phyloP scores from a whole-genome alignment of 1,140 invertebrate genomes.

The Dinothrombium tinctorium region DNA sequence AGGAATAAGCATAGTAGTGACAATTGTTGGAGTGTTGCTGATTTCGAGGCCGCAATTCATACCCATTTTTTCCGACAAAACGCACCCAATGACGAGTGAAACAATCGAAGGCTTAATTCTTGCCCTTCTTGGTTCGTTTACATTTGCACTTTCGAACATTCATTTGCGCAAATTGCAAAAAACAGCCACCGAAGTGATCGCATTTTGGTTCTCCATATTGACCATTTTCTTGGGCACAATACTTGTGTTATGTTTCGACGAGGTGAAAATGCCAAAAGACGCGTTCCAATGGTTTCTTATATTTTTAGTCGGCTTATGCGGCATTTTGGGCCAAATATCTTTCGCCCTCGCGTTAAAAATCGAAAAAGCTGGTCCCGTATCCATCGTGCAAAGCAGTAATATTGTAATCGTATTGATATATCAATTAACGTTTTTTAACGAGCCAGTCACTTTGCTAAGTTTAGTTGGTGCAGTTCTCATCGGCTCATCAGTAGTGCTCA shows the following conservation, averaged over 20 bases:
- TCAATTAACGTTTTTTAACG: conserved; percentile 7
- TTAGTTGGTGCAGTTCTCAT: conserved; percentile 6
- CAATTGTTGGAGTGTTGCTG: conserved; percentile 26
- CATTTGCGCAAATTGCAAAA: conserved; percentile 42
- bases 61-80: background rate
- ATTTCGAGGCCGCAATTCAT: conserved; percentile 18
- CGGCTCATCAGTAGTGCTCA: background rate
- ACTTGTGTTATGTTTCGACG: background rate
- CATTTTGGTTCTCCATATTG: conserved; percentile 30
- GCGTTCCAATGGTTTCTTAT: background rate
- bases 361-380: conserved; percentile 65
- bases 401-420: conserved; percentile 60
- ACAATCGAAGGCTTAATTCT: background rate
- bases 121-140: background rate
- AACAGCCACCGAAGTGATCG: conserved; percentile 43
- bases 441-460: conserved; percentile 5
- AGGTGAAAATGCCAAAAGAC: background rate
- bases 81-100: background rate
- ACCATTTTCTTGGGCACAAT: background rate
- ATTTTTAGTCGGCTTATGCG: background rate
- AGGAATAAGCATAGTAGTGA: conserved; percentile 23
- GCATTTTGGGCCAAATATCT: background rate
- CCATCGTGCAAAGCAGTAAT: conserved; percentile 60
- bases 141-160: conserved; percentile 1
- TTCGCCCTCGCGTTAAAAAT: conserved; percentile 3